phyloP scores from a whole-genome alignment of 2,113 vertebrate species.

The Martes martes region DNA sequence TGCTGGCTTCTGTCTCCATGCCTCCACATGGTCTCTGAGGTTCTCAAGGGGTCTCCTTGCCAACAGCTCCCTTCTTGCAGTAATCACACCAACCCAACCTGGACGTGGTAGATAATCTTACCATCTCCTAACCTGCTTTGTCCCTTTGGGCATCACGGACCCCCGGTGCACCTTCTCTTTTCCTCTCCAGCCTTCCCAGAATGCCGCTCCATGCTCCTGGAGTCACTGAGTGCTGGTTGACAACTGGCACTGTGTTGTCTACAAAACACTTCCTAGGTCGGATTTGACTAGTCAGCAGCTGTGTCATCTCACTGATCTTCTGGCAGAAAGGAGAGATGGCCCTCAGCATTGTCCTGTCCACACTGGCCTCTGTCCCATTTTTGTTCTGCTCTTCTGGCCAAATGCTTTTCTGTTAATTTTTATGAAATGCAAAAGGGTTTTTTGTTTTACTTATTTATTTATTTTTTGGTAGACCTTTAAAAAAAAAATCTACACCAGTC shows the following conservation, averaged over 20 bases:
- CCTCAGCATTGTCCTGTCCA: slow-evolving; percentile 39
- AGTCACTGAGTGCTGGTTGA: rapidly evolving
- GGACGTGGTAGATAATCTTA: not conserved
- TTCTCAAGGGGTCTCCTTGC: not conserved
- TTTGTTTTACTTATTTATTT: slow-evolving; percentile 69
- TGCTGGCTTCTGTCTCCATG: not conserved
- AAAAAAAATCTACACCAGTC: slow-evolving; percentile 78
- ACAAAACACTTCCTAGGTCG: not conserved
- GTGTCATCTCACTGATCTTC: rapidly evolving
- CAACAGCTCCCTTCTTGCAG: not conserved
- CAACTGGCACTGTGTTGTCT: not conserved
- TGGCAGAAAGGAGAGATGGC: slow-evolving; percentile 18
- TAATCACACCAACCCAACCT: not conserved
- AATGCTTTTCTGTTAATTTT: slow-evolving; percentile 85
- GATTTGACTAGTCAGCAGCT: not conserved
- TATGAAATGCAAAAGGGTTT: slow-evolving; percentile 85
- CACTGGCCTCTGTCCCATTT: slow-evolving; percentile 30
- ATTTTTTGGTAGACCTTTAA: slow-evolving; percentile 88
- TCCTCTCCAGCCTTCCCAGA: not conserved
- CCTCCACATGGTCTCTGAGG: not conserved
- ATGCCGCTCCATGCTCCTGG: no score
- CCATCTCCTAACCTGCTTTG: not conserved
- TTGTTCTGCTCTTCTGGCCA: slow-evolving; percentile 73
- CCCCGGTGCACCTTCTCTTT: not conserved
- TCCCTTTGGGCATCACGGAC: not conserved